Conservation (phyloP, 2,113 vertebrate species). For the Centropus unirufus region DNA sequence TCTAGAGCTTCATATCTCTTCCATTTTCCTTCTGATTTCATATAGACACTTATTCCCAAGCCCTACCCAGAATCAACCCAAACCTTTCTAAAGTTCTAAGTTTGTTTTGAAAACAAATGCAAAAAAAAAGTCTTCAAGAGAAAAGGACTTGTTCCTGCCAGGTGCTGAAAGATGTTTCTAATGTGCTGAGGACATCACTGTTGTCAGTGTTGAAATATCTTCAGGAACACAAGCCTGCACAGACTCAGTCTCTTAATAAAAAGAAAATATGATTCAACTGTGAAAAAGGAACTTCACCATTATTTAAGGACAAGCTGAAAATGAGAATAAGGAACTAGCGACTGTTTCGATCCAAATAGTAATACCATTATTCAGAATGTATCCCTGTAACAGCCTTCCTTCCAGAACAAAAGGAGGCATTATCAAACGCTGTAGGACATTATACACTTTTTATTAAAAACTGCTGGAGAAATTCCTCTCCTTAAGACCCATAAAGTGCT, state of each 20-base stretch:
- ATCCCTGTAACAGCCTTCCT: background rate
- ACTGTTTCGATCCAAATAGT: background rate
- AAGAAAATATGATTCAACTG: background rate
- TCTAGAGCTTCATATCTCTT: slow-evolving; percentile 29
- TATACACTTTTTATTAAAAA: background rate
- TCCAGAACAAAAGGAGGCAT: background rate
- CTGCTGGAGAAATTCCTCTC: background rate
- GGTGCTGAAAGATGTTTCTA: background rate
- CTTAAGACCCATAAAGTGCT: background rate
- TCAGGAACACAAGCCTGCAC: background rate
- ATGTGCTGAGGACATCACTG: background rate
- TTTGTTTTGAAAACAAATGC: background rate
- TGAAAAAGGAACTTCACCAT: background rate
- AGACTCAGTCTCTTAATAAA: background rate
- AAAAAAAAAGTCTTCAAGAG: background rate
- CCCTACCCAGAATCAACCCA: background rate
- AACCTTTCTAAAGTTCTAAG: background rate
- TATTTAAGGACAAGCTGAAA: background rate
- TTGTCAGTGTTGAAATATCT: background rate
- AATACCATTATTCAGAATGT: background rate
- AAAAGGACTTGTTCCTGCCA: background rate
- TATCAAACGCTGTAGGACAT: background rate
- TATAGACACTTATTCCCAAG: background rate
- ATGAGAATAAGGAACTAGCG: background rate
- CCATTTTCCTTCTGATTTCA: background rate